Evolutionary conservation across 2,113 vertebrate species (phyloP).

Genomic region (Elephantulus edwardii): DNA sequence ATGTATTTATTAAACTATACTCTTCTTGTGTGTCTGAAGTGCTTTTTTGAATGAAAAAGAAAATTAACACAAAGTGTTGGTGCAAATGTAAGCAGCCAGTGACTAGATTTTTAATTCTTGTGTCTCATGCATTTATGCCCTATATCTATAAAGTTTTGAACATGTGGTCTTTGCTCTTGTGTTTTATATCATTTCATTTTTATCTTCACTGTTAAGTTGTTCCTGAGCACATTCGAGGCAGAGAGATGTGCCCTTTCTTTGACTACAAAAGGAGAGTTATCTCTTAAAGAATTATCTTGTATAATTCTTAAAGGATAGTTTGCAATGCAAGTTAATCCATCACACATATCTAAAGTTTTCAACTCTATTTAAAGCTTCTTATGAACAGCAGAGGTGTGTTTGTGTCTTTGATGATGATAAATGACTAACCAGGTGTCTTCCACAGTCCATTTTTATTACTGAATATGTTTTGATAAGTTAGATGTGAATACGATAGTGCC

Average conservation of each 20-base stretch:
- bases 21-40: background rate
- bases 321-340: background rate
- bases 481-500: background rate
- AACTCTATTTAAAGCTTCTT: constrained; percentile 1
- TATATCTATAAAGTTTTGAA: background rate
- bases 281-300: background rate
- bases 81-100: background rate
- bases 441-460: constrained; percentile 10
- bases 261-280: background rate
- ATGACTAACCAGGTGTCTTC: background rate
- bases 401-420: constrained; percentile 3
- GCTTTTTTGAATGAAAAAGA: background rate
- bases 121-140: background rate
- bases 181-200: background rate
- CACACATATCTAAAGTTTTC: background rate
- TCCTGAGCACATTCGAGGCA: background rate
- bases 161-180: background rate
- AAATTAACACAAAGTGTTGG: background rate
- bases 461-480: background rate
- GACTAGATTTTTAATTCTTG: background rate
- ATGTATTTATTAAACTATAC: background rate
- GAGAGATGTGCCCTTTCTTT: background rate
- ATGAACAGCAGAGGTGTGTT: background rate
- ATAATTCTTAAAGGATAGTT: background rate
- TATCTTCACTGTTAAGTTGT: background rate